phyloP scores from a whole-genome alignment of 2,113 vertebrate species.

The Aptenodytes patagonicus region DNA sequence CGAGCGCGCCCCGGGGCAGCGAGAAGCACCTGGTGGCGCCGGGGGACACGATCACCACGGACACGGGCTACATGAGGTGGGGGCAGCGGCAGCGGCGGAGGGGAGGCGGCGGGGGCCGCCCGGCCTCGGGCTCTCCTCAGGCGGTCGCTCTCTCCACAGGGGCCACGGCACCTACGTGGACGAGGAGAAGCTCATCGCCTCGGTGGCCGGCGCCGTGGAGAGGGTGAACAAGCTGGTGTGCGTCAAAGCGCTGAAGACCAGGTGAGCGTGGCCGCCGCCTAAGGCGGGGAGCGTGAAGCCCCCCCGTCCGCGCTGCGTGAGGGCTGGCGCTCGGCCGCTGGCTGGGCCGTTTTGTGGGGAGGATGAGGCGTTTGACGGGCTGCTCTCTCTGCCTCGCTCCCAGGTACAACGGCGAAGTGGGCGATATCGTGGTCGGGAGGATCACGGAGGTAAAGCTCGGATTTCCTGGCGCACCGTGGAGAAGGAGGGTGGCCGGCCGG shows the following conservation, averaged over 20 bases:
- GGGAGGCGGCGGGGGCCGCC: rapidly evolving
- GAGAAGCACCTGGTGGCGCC: constrained; percentile 88
- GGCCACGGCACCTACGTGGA: constrained; percentile 96
- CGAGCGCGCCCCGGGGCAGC: not conserved
- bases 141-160: constrained; percentile 54
- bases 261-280: constrained; percentile 40
- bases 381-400: not conserved
- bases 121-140: not conserved
- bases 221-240: constrained; percentile 95
- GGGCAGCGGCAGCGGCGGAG: not conserved
- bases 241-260: constrained; percentile 89
- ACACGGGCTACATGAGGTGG: constrained; percentile 95
- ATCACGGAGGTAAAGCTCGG: constrained; percentile 87
- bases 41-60: constrained; percentile 93
- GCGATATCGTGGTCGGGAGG: constrained; percentile 93
- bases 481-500: not conserved
- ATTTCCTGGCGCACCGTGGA: not conserved
- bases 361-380: not conserved
- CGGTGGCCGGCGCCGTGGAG: constrained; percentile 92
- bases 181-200: constrained; percentile 92
- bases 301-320: rapidly evolving
- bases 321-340: not conserved
- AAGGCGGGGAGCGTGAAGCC: not conserved
- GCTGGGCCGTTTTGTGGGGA: rapidly evolving
- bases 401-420: constrained; percentile 95